These are phyloP conservation scores for Takifugu ocellatus DNA, from an alignment of 2,797 vertebrate genomes.

Conservation along the genomic window DNA sequence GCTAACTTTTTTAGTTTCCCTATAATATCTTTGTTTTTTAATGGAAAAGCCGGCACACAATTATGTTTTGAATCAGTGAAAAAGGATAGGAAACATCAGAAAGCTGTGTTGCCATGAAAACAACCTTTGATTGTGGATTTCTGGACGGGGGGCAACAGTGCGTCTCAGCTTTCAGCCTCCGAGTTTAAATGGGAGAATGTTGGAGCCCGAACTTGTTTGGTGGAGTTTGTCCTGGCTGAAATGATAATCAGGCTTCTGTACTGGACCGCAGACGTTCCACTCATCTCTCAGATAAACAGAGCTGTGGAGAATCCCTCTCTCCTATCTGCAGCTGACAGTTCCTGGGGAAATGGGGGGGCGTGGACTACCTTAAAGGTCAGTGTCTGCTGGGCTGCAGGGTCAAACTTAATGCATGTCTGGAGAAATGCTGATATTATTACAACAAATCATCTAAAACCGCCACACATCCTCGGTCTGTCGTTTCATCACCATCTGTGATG, in stretches of 20 bases:
- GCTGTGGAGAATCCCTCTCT: conserved; percentile 17
- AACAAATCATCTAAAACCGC: background rate
- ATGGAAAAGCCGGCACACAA: background rate
- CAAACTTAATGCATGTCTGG: too few species aligned
- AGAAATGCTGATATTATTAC: too few species aligned
- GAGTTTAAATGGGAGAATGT: conserved; percentile 36
- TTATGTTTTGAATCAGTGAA: conserved; percentile 7
- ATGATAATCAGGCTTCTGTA: conserved; percentile 24
- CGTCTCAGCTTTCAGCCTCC: conserved; percentile 48
- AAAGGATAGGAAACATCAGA: conserved; percentile 8
- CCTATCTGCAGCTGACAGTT: conserved; percentile 17
- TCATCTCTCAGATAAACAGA: conserved; percentile 27
- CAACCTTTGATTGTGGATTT: conserved; percentile 18
- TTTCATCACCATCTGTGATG: conserved; percentile 25
- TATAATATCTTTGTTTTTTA: background rate
- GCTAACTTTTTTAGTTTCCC: conserved; percentile 7
- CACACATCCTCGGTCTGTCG: background rate
- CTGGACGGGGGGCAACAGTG: conserved; percentile 12
- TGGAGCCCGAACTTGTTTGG: conserved; percentile 15
- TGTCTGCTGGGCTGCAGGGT: conserved; percentile 19
- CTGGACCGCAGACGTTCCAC: conserved; percentile 39
- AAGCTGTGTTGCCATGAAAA: conserved; percentile 16
- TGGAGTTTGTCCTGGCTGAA: conserved; percentile 21
- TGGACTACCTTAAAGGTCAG: conserved; percentile 3
- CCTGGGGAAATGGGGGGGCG: conserved; percentile 25